These are phyloP conservation scores for Cyprinodon diabolis DNA, from an alignment of 2,797 vertebrate genomes.

Conservation along the genomic window DNA sequence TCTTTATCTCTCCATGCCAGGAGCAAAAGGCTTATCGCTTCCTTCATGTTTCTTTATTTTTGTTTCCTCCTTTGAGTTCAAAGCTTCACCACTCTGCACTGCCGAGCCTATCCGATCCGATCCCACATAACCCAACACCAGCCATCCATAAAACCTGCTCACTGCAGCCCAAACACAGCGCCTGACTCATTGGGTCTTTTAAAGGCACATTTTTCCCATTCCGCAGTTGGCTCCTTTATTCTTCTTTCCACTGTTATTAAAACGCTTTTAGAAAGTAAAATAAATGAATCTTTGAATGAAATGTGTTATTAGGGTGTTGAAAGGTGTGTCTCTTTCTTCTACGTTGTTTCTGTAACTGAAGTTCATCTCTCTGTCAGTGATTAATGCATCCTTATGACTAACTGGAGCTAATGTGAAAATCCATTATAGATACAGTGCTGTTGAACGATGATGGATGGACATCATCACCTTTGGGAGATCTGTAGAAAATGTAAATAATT, in stretches of 20 bases:
- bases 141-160: conserved; percentile 62
- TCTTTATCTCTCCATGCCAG: conserved; percentile 21
- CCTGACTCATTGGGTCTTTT: conserved; percentile 70
- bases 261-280: no score
- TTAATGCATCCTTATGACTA: conserved; percentile 10
- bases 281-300: no score
- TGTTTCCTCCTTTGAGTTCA: conserved; percentile 51
- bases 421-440: conserved; percentile 32
- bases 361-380: neutral
- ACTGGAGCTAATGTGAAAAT: conserved; percentile 26
- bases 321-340: neutral
- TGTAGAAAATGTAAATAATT: conserved; percentile 40
- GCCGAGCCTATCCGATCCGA: conserved; percentile 36
- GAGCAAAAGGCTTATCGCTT: conserved; percentile 52
- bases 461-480: conserved; percentile 24
- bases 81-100: conserved; percentile 38
- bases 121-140: conserved; percentile 59
- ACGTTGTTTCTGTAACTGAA: neutral
- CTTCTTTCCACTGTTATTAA: neutral
- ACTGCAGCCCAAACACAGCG: conserved; percentile 66
- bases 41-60: conserved; percentile 42
- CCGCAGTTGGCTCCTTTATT: neutral
- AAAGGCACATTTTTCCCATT: conserved; percentile 17
- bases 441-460: conserved; percentile 40
- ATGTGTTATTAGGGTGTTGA: neutral